These are phyloP conservation scores for Semaprochilodus insignis DNA, from an alignment of 2,797 vertebrate genomes.

Conservation along the genomic window DNA sequence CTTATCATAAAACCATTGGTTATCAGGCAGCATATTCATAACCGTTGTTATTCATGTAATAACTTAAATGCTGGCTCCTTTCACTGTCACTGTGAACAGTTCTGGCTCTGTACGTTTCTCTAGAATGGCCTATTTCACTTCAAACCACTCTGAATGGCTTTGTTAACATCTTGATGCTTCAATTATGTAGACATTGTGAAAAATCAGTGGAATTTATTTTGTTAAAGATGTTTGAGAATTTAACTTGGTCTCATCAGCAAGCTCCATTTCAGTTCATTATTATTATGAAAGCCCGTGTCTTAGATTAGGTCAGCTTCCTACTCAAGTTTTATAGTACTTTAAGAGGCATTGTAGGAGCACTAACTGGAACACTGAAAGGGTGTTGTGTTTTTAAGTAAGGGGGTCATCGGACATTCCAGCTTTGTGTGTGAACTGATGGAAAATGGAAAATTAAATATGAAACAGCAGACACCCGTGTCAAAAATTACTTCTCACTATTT, in stretches of 20 bases:
- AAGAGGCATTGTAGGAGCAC: not conserved
- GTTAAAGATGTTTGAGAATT: not conserved
- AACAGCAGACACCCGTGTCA: constrained; percentile 6
- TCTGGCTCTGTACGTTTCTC: too few species aligned
- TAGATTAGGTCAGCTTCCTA: not conserved
- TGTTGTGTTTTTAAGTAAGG: not conserved
- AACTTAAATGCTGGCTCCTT: too few species aligned
- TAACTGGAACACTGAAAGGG: not conserved
- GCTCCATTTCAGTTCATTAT: not conserved
- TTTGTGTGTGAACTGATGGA: constrained; percentile 21
- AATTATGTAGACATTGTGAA: too few species aligned
- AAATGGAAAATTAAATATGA: constrained; percentile 15
- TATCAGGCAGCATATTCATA: too few species aligned
- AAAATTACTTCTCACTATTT: not conserved
- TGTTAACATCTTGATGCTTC: too few species aligned
- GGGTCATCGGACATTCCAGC: not conserved
- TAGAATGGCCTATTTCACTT: too few species aligned
- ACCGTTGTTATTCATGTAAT: too few species aligned
- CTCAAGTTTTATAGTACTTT: constrained; percentile 8
- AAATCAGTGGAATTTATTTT: not conserved
- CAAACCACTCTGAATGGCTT: too few species aligned
- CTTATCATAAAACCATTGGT: too few species aligned
- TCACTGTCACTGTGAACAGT: too few species aligned
- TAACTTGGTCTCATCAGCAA: not conserved
- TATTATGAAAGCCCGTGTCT: constrained; percentile 1